Evolutionary conservation across 2,113 vertebrate species (phyloP).

Genomic region (Toxotes chatareus): DNA sequence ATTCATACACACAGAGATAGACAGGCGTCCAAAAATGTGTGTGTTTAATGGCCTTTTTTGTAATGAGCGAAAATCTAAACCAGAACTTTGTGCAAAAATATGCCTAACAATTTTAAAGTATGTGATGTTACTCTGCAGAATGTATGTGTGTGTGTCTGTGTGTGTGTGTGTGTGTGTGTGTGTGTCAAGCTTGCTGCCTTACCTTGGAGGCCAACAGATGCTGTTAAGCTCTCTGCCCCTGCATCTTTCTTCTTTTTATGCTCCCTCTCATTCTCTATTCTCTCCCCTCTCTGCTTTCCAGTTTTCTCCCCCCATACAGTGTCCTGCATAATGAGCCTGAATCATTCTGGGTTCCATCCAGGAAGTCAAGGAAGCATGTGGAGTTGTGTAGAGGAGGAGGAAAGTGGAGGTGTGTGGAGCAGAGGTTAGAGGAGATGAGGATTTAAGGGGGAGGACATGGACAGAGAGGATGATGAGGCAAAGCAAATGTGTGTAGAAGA

Average conservation of each 20-base stretch:
- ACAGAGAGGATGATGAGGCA: background rate
- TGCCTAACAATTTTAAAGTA: constrained; percentile 10
- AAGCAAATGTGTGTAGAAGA: background rate
- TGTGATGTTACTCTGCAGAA: constrained; percentile 3
- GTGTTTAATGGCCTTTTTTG: background rate
- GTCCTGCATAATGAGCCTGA: constrained; percentile 72
- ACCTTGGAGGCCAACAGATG: constrained; percentile 71
- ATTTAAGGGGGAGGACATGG: background rate
- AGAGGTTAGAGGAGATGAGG: background rate
- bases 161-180: constrained; percentile 31
- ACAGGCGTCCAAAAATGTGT: constrained; percentile 25
- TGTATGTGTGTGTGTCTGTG: constrained; percentile 33
- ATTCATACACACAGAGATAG: constrained; percentile 18
- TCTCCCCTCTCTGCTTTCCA: constrained; percentile 9
- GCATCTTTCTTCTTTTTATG: constrained; percentile 28
- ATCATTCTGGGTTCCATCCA: constrained; percentile 71
- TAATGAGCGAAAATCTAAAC: constrained; percentile 27
- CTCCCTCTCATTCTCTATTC: constrained; percentile 21
- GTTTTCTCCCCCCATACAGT: constrained; percentile 30
- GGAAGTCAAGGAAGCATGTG: constrained; percentile 42
- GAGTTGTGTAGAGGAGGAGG: constrained; percentile 17
- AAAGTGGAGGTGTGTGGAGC: constrained; percentile 16
- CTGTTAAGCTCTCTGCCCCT: constrained; percentile 43
- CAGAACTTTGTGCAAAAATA: constrained; percentile 3
- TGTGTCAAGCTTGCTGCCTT: constrained; percentile 26